Conservation (phyloP, 2,797 vertebrate genomes). For the Tragopan temminckii region DNA sequence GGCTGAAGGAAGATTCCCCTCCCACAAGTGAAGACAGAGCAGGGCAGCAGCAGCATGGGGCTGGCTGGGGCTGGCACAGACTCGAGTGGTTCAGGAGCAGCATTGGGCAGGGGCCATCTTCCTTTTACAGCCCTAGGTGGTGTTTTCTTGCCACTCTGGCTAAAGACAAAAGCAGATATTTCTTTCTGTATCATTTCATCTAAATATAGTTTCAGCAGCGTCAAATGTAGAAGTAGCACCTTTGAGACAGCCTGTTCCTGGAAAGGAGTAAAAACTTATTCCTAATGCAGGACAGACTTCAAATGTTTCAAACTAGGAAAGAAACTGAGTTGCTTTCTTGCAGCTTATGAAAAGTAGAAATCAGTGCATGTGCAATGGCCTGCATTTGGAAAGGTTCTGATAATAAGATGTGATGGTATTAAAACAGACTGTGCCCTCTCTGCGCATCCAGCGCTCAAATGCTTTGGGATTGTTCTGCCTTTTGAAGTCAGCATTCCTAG, state of each 20-base stretch:
- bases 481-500: constrained; percentile 9
- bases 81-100: not conserved
- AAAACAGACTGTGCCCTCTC: constrained; percentile 29
- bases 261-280: not conserved
- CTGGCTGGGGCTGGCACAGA: not conserved
- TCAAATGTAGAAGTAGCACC: not conserved
- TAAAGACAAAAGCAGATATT: not conserved
- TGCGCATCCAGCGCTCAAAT: not conserved
- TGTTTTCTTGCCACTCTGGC: not conserved
- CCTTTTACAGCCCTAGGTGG: not conserved
- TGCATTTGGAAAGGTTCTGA: constrained; percentile 23
- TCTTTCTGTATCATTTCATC: not conserved
- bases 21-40: not conserved
- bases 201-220: not conserved
- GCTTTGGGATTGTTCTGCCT: not conserved
- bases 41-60: not conserved
- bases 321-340: not conserved
- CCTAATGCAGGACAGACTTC: not conserved
- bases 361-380: not conserved
- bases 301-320: not conserved
- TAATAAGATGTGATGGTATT: not conserved
- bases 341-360: not conserved
- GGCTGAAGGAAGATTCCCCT: constrained; percentile 24
- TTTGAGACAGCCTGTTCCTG: not conserved
- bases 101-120: not conserved